phyloP scores from a whole-genome alignment of 2,113 vertebrate genomes.

The Zapornia atra region DNA sequence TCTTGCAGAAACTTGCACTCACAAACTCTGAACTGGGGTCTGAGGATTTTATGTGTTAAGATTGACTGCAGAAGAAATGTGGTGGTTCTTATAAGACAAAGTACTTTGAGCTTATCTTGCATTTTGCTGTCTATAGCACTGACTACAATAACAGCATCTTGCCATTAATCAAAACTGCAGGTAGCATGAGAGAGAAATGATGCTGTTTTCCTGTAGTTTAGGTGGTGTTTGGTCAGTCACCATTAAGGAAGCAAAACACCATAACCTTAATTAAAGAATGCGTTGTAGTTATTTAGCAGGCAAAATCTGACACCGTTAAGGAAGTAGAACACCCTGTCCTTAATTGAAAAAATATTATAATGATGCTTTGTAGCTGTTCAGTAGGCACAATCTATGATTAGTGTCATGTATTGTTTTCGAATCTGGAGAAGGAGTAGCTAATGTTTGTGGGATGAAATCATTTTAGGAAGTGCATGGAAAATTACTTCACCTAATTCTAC shows the following conservation, averaged over 20 bases:
- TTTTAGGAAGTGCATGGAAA: background rate
- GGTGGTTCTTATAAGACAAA: background rate
- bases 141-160: background rate
- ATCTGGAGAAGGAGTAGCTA: background rate
- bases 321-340: constrained; percentile 31
- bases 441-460: background rate
- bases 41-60: background rate
- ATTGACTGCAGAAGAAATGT: background rate
- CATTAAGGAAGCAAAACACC: background rate
- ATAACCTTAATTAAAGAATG: background rate
- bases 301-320: background rate
- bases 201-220: background rate
- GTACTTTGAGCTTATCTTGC: background rate
- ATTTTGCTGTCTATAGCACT: background rate
- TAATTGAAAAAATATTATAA: constrained; percentile 21
- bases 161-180: background rate
- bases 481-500: background rate
- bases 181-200: background rate
- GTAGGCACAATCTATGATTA: background rate
- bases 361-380: background rate
- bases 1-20: background rate
- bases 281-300: background rate
- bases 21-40: background rate
- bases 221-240: background rate
- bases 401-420: background rate